phyloP scores from a whole-genome alignment of 2,888 invertebrate genomes.

The Dorcus hopei region DNA sequence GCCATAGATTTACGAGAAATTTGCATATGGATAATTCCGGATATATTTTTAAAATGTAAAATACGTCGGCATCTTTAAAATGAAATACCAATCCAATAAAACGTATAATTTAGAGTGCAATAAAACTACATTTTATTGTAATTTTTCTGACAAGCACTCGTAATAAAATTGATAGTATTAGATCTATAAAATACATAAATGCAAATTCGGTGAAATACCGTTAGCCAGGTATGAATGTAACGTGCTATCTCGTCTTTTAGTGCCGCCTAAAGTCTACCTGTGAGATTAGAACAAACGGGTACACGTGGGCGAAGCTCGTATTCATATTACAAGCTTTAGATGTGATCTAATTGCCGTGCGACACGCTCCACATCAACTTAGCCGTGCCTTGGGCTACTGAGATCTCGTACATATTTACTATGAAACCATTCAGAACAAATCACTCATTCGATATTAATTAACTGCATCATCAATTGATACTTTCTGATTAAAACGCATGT shows the following conservation, averaged over 20 bases:
- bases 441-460: too few species aligned
- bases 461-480: too few species aligned
- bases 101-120: constrained; percentile 10
- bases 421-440: too few species aligned
- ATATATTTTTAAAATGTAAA: neutral
- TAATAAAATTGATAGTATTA: constrained; percentile 10
- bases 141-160: constrained; percentile 8
- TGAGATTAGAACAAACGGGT: constrained; percentile 4
- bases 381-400: constrained; percentile 23
- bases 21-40: too few species aligned
- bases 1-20: too few species aligned
- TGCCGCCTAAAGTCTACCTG: constrained; percentile 4
- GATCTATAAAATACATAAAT: constrained; percentile 1
- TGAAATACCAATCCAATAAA: constrained; percentile 10
- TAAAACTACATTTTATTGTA: constrained; percentile 8
- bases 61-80: constrained; percentile 4
- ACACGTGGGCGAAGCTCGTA: constrained; percentile 31
- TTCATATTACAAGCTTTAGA: constrained; percentile 30
- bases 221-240: constrained; percentile 2
- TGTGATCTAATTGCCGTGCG: constrained; percentile 39
- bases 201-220: constrained; percentile 10
- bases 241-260: constrained; percentile 1
- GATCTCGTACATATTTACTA: constrained; percentile 1
- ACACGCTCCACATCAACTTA: constrained; percentile 34
- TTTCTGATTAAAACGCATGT: too few species aligned